Evolutionary conservation across 2,888 invertebrate genomes (phyloP), one percentile per base, ranked within the genome.

Genomic region (Sarcophaga carnaria): DNA sequence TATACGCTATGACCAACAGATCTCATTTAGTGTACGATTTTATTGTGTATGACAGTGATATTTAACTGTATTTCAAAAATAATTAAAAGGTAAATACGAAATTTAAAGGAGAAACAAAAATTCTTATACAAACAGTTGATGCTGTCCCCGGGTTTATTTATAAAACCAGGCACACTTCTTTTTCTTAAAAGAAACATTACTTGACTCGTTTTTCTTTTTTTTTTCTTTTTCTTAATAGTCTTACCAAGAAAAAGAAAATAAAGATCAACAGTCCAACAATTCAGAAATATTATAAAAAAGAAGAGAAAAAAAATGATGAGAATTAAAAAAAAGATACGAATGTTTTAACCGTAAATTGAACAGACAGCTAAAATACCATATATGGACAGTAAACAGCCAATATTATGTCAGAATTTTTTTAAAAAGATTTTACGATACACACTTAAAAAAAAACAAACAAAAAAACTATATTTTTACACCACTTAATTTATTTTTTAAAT

Each of bases 391-490:
- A 76, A 80, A 76, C 86, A 81, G 80, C 27, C 83, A 84, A 84
- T 88, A 88, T 86, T 84, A 88, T 88, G 88, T 88, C 88, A 88
- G 84, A 80, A 80, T 64, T 86, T 69, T 69, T 78, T 49, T 67
- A 77, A 25, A 54, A 78, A 82, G 54, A 47, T 54, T 67, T 69
- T 47, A 54, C 54, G 17, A 54, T 54, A 17, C 1, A 14, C 54
- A 69, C 62, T 37, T 10, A 71, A 70, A 12, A 71, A 22, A 77
- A 79, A 63, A 78, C 25, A 79, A 71, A 74, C 59, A 78, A n/a
- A 49, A 22, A 69, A 70, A 17, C 37, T 6, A 14, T 49, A 14
- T 49, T 49, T 54, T 54, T 54, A 17, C 12, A 17, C 14, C 14
- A 54, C 17, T 54, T 17, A 14, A 54, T 54, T 37, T 37, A 10